A percentile compares a stretch with the other conserved stretches of the same genome.
Conservation (phyloP, 2,888 invertebrate species). For the Empis livida region DNA sequence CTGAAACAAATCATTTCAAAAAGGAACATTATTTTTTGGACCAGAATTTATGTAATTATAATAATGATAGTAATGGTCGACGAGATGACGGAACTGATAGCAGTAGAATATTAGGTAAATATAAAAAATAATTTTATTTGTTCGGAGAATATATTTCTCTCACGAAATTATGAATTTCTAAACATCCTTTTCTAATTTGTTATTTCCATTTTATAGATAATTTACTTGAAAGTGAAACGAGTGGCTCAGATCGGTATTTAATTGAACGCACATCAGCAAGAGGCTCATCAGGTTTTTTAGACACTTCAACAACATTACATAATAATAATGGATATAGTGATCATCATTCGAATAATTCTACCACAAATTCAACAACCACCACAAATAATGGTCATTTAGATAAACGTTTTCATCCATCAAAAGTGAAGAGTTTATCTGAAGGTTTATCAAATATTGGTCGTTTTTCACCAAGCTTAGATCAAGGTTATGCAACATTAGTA, state of each 20-base stretch:
- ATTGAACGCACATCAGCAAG: constrained; percentile 23
- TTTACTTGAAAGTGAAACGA: constrained; percentile 28
- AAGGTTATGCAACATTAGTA: constrained; percentile 69
- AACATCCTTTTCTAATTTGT: no score
- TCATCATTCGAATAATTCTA: not conserved
- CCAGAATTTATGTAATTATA: constrained; percentile 25
- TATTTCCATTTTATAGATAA: not conserved
- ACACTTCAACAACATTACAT: constrained; percentile 18
- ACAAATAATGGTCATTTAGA: constrained; percentile 12
- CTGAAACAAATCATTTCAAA: constrained; percentile 33
- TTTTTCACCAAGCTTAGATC: constrained; percentile 57
- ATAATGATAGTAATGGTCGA: constrained; percentile 23
- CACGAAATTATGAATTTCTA: no score
- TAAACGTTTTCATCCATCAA: constrained; percentile 28
- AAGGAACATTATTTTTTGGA: constrained; percentile 34
- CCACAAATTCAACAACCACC: constrained; percentile 1
- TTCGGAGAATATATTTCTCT: no score
- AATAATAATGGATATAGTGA: not conserved
- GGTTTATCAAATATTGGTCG: constrained; percentile 35
- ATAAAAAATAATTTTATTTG: no score
- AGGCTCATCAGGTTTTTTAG: constrained; percentile 27
- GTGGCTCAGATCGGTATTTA: constrained; percentile 34
- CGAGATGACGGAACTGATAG: constrained; percentile 19
- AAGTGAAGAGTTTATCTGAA: constrained; percentile 33
- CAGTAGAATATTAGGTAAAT: no score